Conservation (phyloP, 2,797 vertebrate genomes). For the Sebastes goodei region DNA sequence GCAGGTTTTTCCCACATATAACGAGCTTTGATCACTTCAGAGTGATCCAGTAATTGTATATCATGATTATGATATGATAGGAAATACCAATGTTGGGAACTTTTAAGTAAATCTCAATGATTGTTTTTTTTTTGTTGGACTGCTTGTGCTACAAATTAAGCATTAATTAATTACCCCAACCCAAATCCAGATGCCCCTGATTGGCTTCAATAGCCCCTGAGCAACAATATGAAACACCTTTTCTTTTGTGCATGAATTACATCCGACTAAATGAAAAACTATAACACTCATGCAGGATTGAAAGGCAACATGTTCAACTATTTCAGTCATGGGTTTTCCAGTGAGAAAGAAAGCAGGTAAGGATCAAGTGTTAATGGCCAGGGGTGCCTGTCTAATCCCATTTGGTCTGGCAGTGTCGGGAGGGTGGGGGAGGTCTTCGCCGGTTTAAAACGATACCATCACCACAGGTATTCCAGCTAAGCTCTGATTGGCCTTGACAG, state of each 20-base stretch:
- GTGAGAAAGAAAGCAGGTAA: constrained; percentile 61
- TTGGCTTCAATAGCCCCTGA: neutral
- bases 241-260: neutral
- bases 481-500: constrained; percentile 83
- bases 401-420: constrained; percentile 65
- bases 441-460: constrained; percentile 78
- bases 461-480: constrained; percentile 75
- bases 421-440: constrained; percentile 65
- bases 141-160: neutral
- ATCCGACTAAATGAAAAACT: neutral
- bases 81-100: neutral
- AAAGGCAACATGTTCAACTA: constrained; percentile 30
- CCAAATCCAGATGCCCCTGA: neutral
- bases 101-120: neutral
- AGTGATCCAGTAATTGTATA: too few species aligned
- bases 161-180: neutral
- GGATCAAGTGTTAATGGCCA: constrained; percentile 81
- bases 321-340: constrained; percentile 31
- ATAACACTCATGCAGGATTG: neutral
- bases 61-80: too few species aligned
- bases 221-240: neutral
- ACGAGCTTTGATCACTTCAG: rapidly evolving
- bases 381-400: constrained; percentile 82
- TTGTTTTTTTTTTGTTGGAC: neutral
- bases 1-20: too few species aligned